Base-by-base conservation (phyloP, 1,140 invertebrate species). In the Drosophila burlai region DNA sequence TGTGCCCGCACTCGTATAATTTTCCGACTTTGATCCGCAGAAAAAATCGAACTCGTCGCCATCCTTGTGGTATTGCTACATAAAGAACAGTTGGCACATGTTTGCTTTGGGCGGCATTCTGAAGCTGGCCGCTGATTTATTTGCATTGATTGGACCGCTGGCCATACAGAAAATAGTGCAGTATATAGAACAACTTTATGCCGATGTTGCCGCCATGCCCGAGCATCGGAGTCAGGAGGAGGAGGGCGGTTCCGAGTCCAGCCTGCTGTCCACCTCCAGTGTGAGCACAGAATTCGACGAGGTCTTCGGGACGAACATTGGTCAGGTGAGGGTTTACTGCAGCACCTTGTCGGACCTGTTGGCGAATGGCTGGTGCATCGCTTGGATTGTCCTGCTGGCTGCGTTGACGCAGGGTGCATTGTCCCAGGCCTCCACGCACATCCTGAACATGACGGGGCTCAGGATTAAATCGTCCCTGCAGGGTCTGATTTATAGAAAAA, bases 361-460 rank as follows among this genome's bases (percentile, higher is more conserved):
- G 50, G 93, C 93, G 69, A 97, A 98, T 93, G 97, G 97, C 18
- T 98, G 97, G 93, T 94, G 97, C 16, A 95, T 97, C 93, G 95
- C 96, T 29, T 92, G 96, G 52, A 90, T 97, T 15, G 94, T 97
- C 42, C 95, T 97, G 24, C 60, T 97, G 15, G 94, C 96, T n/a
- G 94, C 95, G 10, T 85, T 98, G 42, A 93, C 96, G 21, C 97
- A 98, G 93, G 96, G 96, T 71, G 96, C 96, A 31, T 94, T 98
- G 54, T 97, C 97, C n/a, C 97, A 98, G 94, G 95, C 96, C 61
- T 97, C 97, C 16, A 97, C 97, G 65, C 97, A 97, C 93, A 93
- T 98, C 45, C 94, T 97, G 13, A 97, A 96, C 64, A 95, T 97
- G 59, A 96, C 97, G 93, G 97, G 97, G 57, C 97, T 96, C 62